Base-by-base conservation (phyloP, 2,797 vertebrate species). In the Limnodromus scolopaceus region DNA sequence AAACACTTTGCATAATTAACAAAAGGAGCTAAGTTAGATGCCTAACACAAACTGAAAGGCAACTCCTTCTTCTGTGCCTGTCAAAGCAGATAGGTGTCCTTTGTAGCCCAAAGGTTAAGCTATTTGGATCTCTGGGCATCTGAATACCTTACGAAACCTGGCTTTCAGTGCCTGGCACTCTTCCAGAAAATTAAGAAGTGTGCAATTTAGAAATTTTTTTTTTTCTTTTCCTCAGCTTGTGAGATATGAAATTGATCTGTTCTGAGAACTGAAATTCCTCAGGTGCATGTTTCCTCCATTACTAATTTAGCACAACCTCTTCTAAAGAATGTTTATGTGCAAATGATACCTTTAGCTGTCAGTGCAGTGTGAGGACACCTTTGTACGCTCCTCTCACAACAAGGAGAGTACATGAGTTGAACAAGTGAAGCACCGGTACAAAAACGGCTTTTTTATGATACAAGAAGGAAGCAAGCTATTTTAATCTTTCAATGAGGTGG, bases 1-100 rank as follows among this genome's bases (percentile, higher is more conserved):
- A 63, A 77, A 79, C 1, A 0, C 24, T 70, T 68, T 45, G 10
- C 0, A 0, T 48, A 68, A 87, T 53, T 78, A 74, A 85, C 3
- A 63, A 30, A 80, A 85, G 22, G 12, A 89, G 27, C 2, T 20
- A 32, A 46, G 6, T 39, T 53, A 61, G 27, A 41, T 60, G 32
- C 18, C n/a, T 71, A 36, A 17, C 7, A 57, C 7, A 75, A 87
- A 64, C 10, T 36, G 55, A 70, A 95, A 77, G 32, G 4, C 22
- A 80, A 11, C 20, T 68, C 22, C 16, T 55, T 23, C 45, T 66
- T 55, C 38, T 19, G 4, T 27, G 58, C 12, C 9, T 77, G 77
- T 20, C 23, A 43, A 80, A 92, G 51, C 4, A 87, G 5, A 1
- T 27, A 25, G 5, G 7, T 19, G 11, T 51, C 16, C 30, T 70